Evolutionary conservation across 2,888 invertebrate genomes (phyloP), one percentile per base, ranked within the genome.

Genomic region (Artemia sinica): DNA sequence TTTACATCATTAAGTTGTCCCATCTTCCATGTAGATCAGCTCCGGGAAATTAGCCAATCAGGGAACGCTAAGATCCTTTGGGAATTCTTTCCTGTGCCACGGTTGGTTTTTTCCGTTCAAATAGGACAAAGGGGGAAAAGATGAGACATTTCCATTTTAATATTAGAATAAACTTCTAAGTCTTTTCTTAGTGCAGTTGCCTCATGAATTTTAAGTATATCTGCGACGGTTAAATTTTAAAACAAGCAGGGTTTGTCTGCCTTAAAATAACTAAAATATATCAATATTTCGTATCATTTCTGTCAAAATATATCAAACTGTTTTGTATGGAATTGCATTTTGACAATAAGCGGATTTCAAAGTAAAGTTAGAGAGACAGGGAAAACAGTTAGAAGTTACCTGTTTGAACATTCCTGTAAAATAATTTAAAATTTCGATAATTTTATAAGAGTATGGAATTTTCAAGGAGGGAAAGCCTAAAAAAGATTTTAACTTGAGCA

Each of bases 1-100:
- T 58, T 58, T 28, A 58, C 63, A 58, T 58, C 63, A 58, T 58
- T 58, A 58, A 58, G 14, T 58, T 58, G 63, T 58, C 63, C 63
- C 63, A 10, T 58, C 63, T 58, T 58, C 63, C 12, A 58, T 58
- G 63, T 58, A 58, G 28, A 58, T 8, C 63, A 58, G 11, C 63
- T 58, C 63, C 8, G n/a, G 63, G 63, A 58, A 58, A 18, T 28
- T n/a, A 28, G 63, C 63, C 63, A 58, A 58, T 58, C 63, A 28
- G 63, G 28, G 63, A 58, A n/a, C 8, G 10, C 8, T 28, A 58
- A 18, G 28, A 28, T 58, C 63, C 63, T 58, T 9, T 8, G 63
- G 63, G 63, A 58, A 18, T 58, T 58, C 63, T 58, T 58, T 58
- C 63, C 63, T 58, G 1, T n/a, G 10, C 63, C 14, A 58, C 10